Conservation (phyloP, 2,113 vertebrate species). For the Rhynchopsitta pachyrhyncha region DNA sequence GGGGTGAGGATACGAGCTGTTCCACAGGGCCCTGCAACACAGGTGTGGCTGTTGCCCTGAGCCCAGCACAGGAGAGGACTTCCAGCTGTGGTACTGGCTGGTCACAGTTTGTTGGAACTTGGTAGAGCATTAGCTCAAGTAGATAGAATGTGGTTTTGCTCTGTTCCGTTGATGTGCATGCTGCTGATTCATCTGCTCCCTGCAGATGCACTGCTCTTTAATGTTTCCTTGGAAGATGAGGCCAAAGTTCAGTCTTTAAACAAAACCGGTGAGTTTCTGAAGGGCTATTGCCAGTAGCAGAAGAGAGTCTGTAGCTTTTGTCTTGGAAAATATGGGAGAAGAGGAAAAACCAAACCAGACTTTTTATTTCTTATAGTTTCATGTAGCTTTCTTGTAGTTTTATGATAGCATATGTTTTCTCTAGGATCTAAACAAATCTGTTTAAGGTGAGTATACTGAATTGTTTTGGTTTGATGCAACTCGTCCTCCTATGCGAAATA, state of each 20-base stretch:
- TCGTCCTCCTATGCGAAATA: background rate
- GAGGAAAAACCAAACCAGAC: background rate
- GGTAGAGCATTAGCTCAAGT: background rate
- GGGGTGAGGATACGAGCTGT: background rate
- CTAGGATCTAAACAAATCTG: background rate
- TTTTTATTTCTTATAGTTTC: background rate
- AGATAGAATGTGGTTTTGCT: background rate
- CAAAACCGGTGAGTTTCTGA: fast-evolving
- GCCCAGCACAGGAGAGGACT: background rate
- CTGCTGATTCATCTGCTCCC: background rate
- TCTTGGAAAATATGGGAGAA: background rate
- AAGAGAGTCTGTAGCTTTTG: background rate
- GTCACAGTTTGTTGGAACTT: background rate
- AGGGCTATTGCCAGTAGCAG: background rate
- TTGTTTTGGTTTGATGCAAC: background rate
- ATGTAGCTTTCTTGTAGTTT: background rate
- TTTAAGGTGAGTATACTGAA: background rate
- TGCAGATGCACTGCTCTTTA: background rate
- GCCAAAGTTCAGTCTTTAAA: background rate
- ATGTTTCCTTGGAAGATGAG: background rate
- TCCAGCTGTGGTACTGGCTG: background rate
- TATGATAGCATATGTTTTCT: background rate
- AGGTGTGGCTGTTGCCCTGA: background rate
- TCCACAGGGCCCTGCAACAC: background rate
- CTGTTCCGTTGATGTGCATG: background rate